Conservation (phyloP, 2,888 invertebrate genomes). For the Troides helena region DNA sequence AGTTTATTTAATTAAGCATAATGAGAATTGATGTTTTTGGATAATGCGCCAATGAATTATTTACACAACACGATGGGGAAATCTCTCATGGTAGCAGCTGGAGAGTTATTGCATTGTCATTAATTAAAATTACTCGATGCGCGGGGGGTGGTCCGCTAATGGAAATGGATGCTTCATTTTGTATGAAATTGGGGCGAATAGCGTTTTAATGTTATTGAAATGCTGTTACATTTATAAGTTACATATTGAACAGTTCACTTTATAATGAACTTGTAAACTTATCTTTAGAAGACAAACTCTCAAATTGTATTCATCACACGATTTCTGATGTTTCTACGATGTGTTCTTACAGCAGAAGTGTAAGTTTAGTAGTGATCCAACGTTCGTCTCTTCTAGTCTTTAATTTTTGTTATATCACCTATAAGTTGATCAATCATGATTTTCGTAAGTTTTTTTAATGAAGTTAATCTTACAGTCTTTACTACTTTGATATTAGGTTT, state of each 20-base stretch:
- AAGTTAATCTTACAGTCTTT: too few species aligned
- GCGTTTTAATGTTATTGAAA: background rate
- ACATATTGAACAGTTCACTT: background rate
- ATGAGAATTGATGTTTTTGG: background rate
- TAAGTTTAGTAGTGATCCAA: too few species aligned
- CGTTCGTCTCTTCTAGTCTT: too few species aligned
- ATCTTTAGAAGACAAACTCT: too few species aligned
- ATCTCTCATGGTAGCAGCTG: background rate
- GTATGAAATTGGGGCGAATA: constrained; percentile 5
- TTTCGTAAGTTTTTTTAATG: too few species aligned
- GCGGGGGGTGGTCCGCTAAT: constrained; percentile 13
- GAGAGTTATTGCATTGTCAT: constrained; percentile 10
- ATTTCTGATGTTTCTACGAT: too few species aligned
- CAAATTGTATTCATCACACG: too few species aligned
- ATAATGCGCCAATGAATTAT: background rate
- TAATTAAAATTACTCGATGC: constrained; percentile 19
- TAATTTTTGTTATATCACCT: too few species aligned
- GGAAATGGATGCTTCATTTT: constrained; percentile 13
- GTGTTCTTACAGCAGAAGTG: too few species aligned
- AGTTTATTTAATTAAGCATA: background rate
- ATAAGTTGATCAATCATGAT: too few species aligned
- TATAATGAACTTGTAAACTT: too few species aligned
- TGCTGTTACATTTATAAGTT: background rate
- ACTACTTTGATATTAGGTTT: too few species aligned
- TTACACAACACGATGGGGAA: background rate